These are phyloP conservation scores for Dendrocincla fuliginosa DNA, from an alignment of 2,797 vertebrate species.

Conservation along the genomic window DNA sequence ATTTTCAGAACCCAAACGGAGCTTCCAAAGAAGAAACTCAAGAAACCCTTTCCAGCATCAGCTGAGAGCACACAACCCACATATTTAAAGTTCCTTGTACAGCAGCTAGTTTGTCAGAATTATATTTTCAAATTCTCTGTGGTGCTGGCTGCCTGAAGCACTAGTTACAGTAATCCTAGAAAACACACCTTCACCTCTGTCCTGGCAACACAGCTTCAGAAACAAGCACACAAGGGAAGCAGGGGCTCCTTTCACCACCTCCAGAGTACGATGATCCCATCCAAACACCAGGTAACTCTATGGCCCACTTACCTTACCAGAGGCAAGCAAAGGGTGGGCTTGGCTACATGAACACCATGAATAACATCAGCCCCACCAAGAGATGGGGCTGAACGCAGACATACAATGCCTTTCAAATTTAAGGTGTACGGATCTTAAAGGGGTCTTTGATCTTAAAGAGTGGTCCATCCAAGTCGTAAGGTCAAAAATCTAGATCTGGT, in stretches of 20 bases:
- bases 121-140: neutral
- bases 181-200: neutral
- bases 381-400: neutral
- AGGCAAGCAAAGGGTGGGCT: neutral
- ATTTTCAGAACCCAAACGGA: neutral
- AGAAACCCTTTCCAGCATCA: neutral
- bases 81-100: neutral
- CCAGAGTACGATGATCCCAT: neutral
- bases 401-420: neutral
- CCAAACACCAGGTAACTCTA: neutral
- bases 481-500: neutral
- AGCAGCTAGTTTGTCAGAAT: neutral
- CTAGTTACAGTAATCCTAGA: neutral
- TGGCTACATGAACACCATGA: neutral
- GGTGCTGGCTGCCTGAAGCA: neutral
- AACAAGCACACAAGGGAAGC: accelerated
- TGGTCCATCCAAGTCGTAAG: neutral
- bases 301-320: neutral
- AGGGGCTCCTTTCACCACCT: neutral
- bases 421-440: neutral
- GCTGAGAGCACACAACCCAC: accelerated
- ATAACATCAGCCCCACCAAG: neutral
- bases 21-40: neutral
- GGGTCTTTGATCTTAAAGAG: neutral
- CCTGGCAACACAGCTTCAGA: neutral